Percentiles rank a stretch among this genome's conserved stretches.
phyloP scores from a whole-genome alignment of 1,140 invertebrate genomes.

The Caenorhabditis brenneri region DNA sequence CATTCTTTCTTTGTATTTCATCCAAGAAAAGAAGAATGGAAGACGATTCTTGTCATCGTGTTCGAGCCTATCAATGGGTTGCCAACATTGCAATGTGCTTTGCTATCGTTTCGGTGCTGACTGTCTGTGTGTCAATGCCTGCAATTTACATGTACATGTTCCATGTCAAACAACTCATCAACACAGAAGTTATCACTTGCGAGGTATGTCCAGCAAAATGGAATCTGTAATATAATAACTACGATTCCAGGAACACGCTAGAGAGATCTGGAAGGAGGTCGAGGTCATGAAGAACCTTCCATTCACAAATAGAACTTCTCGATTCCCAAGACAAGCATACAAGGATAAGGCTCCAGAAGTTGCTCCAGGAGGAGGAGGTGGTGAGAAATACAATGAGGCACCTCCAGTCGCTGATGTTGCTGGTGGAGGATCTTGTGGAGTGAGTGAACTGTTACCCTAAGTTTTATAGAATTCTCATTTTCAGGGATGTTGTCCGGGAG shows the following conservation, averaged over 20 bases:
- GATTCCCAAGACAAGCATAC: constrained; percentile 28
- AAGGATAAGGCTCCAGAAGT: constrained; percentile 19
- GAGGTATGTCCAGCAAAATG: neutral
- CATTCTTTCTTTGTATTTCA: neutral
- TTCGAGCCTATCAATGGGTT: constrained; percentile 23
- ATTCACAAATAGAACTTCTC: constrained; percentile 25
- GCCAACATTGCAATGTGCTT: constrained; percentile 30
- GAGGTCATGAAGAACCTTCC: constrained; percentile 29
- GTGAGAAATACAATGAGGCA: neutral
- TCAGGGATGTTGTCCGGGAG: constrained; percentile 54
- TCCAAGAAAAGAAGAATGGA: neutral
- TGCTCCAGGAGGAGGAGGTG: neutral
- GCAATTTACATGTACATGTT: constrained; percentile 30
- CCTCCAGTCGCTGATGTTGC: constrained; percentile 3
- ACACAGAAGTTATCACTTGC: constrained; percentile 7
- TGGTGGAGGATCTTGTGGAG: constrained; percentile 28
- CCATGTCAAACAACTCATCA: constrained; percentile 37
- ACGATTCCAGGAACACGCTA: neutral
- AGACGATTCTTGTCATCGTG: constrained; percentile 24
- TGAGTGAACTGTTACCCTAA: neutral
- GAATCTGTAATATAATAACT: neutral
- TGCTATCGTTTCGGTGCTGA: neutral
- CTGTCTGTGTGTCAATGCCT: constrained; percentile 11
- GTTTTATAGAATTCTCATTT: neutral
- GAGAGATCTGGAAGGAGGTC: constrained; percentile 15